These are phyloP conservation scores for Podarcis cretensis DNA, from an alignment of 2,113 vertebrate genomes.

Conservation along the genomic window DNA sequence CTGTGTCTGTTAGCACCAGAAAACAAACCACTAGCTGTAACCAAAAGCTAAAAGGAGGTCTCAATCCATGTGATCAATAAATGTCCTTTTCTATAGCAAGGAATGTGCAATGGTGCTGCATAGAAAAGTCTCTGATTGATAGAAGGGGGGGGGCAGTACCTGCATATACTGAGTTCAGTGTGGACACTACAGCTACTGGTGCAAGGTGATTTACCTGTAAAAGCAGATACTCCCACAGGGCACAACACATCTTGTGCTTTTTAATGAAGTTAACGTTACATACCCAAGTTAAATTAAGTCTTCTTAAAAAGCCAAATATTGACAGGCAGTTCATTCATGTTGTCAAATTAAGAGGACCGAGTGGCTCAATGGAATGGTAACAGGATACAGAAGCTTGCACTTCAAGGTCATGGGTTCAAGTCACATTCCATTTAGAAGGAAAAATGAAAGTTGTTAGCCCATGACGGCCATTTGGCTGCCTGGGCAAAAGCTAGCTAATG, in stretches of 20 bases:
- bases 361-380: constrained; percentile 39
- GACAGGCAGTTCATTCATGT: constrained; percentile 37
- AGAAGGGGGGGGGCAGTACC: background rate
- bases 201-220: background rate
- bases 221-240: background rate
- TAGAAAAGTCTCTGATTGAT: background rate
- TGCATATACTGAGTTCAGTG: background rate
- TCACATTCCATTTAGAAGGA: constrained; percentile 45
- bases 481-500: constrained; percentile 10
- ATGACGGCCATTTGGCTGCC: background rate
- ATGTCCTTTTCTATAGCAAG: background rate
- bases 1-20: background rate
- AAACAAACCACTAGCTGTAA: background rate
- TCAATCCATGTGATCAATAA: background rate
- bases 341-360: background rate
- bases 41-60: background rate
- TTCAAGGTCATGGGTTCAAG: constrained; percentile 52
- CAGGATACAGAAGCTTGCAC: background rate
- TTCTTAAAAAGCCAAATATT: constrained; percentile 9
- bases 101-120: background rate
- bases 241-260: fast-evolving
- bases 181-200: background rate
- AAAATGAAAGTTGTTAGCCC: constrained; percentile 5
- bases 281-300: constrained; percentile 25
- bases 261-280: background rate